Conservation (phyloP, 2,797 vertebrate species). For the Thunnus albacares region DNA sequence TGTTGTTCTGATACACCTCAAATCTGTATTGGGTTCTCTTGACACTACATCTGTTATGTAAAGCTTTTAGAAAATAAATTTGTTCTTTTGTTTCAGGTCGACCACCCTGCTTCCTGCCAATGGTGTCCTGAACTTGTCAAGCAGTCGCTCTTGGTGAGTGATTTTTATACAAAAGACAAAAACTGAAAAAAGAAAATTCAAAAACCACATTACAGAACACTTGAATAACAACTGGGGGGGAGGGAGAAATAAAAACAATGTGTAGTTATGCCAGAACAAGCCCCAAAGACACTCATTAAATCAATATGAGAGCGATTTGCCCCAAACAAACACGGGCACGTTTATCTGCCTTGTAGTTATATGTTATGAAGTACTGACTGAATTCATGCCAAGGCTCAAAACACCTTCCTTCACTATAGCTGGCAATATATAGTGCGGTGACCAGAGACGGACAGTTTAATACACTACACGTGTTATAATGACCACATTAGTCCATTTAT, state of each 20-base stretch:
- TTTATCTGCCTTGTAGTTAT: conserved; percentile 70
- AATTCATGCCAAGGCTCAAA: conserved; percentile 82
- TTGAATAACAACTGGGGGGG: conserved; percentile 67
- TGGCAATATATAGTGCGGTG: conserved; percentile 78
- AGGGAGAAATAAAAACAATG: conserved; percentile 53
- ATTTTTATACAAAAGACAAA: conserved; percentile 76
- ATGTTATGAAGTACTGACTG: conserved; percentile 76
- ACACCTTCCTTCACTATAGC: conserved; percentile 75
- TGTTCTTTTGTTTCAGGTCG: conserved; percentile 34
- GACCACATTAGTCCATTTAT: conserved; percentile 82
- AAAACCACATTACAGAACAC: conserved; percentile 80
- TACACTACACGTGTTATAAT: conserved; percentile 82
- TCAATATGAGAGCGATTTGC: conserved; percentile 61
- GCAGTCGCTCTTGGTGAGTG: conserved; percentile 57
- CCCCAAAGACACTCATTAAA: conserved; percentile 67
- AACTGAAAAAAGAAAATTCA: conserved; percentile 36
- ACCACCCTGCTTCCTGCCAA: conserved; percentile 65
- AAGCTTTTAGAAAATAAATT: conserved; percentile 31
- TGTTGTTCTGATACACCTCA: background rate
- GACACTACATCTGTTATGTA: conserved; percentile 22
- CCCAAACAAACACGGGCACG: conserved; percentile 69
- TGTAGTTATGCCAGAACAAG: conserved; percentile 67
- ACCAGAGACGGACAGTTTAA: conserved; percentile 79
- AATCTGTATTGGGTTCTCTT: conserved; percentile 26
- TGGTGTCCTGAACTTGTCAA: conserved; percentile 48